phyloP scores from a whole-genome alignment of 64 coral and sea anemone genomes.

The Porites lutea region DNA sequence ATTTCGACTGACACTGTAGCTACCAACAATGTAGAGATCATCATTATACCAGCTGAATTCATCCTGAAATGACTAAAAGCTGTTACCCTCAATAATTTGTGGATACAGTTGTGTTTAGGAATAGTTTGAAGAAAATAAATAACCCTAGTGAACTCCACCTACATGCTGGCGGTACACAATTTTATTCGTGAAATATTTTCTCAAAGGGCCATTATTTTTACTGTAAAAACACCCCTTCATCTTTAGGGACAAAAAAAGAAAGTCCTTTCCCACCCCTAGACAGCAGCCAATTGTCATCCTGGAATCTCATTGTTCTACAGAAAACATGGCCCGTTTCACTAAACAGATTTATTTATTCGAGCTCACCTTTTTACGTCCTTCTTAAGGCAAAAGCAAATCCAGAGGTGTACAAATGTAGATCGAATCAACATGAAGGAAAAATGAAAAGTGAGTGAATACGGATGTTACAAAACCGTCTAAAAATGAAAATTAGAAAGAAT shows the following conservation, averaged over 20 bases:
- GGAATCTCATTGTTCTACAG: not conserved
- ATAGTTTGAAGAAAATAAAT: too few relatives aligned
- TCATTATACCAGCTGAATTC: too few relatives aligned
- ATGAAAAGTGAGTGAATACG: not conserved
- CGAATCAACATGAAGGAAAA: not conserved
- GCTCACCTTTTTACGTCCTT: constrained; percentile 18
- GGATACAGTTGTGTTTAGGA: too few relatives aligned
- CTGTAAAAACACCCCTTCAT: too few relatives aligned
- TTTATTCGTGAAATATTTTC: too few relatives aligned
- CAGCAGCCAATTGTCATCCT: not conserved
- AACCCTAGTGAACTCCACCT: too few relatives aligned
- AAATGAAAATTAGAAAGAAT: not conserved
- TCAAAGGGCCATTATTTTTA: too few relatives aligned
- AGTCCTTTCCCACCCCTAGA: constrained; percentile 17
- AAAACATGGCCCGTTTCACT: constrained; percentile 8
- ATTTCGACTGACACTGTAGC: too few relatives aligned
- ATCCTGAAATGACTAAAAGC: too few relatives aligned
- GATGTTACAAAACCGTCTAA: not conserved
- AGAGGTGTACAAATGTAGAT: not conserved
- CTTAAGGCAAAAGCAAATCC: not conserved
- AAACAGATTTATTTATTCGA: not conserved
- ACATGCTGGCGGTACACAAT: too few relatives aligned
- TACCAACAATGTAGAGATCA: too few relatives aligned
- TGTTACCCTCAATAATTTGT: too few relatives aligned
- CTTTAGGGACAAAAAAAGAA: not conserved